phyloP scores from a whole-genome alignment of 2,113 vertebrate genomes.

The Brevimyrus niger region DNA sequence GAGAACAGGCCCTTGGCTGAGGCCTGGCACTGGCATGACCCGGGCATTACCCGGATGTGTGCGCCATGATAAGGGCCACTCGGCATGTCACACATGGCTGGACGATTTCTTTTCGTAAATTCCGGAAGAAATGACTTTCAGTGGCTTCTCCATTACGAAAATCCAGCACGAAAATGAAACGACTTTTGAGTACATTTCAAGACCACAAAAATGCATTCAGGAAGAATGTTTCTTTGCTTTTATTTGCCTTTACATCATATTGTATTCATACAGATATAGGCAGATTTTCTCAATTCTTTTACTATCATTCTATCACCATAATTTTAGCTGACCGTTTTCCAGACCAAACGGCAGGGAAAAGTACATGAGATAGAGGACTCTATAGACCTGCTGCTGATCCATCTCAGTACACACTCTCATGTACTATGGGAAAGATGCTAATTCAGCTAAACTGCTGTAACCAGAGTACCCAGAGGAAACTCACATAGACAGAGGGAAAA shows the following conservation, averaged over 20 bases:
- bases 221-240: neutral
- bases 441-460: neutral
- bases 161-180: neutral
- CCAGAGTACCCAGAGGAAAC: neutral
- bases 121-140: neutral
- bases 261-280: neutral
- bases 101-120: neutral
- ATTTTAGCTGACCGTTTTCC: neutral
- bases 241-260: neutral
- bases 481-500: neutral
- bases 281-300: neutral
- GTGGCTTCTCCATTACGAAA: neutral
- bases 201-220: neutral
- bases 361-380: neutral
- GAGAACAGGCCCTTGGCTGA: slow-evolving; percentile 16
- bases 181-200: neutral
- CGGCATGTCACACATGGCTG: neutral
- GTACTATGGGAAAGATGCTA: neutral
- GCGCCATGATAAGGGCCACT: neutral
- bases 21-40: neutral
- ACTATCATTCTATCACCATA: neutral
- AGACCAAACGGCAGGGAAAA: neutral
- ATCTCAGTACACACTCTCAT: neutral
- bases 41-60: no score
- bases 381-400: neutral